Percentiles rank a stretch among this genome's conserved stretches.
phyloP scores from a whole-genome alignment of 2,888 invertebrate species.

The Gibbula magus region DNA sequence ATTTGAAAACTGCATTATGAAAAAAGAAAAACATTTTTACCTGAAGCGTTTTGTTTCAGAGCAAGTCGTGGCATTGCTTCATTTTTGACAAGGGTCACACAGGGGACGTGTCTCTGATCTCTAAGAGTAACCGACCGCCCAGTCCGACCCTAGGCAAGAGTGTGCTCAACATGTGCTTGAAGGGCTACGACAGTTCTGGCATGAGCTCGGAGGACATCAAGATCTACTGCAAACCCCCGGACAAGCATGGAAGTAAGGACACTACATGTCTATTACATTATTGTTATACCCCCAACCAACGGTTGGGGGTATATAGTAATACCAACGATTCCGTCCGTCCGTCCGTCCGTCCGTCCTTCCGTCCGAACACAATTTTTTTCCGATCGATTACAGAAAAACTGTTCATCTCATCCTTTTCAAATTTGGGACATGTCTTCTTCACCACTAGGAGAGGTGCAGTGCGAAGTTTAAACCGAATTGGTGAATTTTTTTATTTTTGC shows the following conservation, averaged over 20 bases:
- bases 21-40: no score
- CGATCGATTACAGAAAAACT: no score
- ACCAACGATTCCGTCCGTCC: no score
- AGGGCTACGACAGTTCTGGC: conserved; percentile 43
- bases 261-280: neutral
- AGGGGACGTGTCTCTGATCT: conserved; percentile 57
- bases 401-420: no score
- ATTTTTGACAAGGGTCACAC: conserved; percentile 55
- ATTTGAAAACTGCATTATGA: no score
- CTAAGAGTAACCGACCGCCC: conserved; percentile 49
- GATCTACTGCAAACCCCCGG: conserved; percentile 62
- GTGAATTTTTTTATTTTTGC: no score
- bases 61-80: conserved; percentile 61
- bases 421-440: no score
- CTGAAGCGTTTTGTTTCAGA: neutral
- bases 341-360: no score
- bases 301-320: no score
- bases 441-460: no score
- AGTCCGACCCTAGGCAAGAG: conserved; percentile 52
- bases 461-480: no score
- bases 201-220: conserved; percentile 37
- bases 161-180: conserved; percentile 55
- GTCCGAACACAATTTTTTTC: no score
- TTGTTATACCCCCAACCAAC: neutral
- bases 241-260: conserved; percentile 54